A percentile compares a stretch with the other conserved stretches of the same genome.
These are phyloP conservation scores for Nipponacmea schrenckii DNA, from an alignment of 2,888 invertebrate species.

Conservation along the genomic window DNA sequence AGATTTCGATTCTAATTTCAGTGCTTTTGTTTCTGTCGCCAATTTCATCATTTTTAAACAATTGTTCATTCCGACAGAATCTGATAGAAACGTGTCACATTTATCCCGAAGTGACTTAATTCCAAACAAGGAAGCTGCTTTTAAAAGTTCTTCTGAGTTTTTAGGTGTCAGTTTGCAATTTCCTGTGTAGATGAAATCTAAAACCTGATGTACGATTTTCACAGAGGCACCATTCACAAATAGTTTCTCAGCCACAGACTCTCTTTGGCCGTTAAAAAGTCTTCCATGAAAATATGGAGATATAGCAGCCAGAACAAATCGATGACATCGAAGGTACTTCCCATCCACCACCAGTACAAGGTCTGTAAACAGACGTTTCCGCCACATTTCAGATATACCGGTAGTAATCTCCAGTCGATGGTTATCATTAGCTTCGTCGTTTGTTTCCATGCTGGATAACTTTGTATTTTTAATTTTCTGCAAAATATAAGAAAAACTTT, in stretches of 20 bases:
- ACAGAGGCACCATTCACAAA: slow-evolving; percentile 16
- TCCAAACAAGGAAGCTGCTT: not conserved
- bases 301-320: slow-evolving; percentile 26
- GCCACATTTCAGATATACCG: slow-evolving; percentile 25
- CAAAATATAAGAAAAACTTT: no score
- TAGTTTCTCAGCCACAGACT: slow-evolving; percentile 23
- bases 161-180: not conserved
- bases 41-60: not conserved
- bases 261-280: slow-evolving; percentile 27
- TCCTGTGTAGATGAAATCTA: slow-evolving; percentile 1
- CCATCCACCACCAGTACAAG: slow-evolving; percentile 29
- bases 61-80: not conserved
- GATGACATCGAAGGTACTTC: slow-evolving; percentile 24
- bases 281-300: slow-evolving; percentile 29
- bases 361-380: slow-evolving; percentile 29
- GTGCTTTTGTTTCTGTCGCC: slow-evolving; percentile 12
- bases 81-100: not conserved
- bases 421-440: slow-evolving; percentile 15
- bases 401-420: slow-evolving; percentile 26
- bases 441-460: not conserved
- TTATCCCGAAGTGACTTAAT: not conserved
- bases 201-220: not conserved
- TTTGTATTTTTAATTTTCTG: no score
- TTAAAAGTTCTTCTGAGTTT: not conserved
- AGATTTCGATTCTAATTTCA: slow-evolving; percentile 12